Conservation (phyloP, 2,113 vertebrate species). For the Python bivittatus region DNA sequence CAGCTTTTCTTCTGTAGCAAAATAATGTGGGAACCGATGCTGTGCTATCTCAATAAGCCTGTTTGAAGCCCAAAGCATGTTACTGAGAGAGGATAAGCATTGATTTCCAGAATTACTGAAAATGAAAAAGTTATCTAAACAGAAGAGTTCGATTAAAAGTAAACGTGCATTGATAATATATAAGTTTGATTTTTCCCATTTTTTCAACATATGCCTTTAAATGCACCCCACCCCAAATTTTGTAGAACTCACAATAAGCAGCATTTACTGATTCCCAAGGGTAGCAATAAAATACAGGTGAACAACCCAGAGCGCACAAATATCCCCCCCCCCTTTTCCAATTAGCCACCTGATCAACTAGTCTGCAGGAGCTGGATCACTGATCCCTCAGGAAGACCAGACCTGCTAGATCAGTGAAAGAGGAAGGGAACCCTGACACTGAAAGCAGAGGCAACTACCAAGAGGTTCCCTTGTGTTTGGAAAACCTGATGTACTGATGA, state of each 20-base stretch:
- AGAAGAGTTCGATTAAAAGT: background rate
- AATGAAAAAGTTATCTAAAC: background rate
- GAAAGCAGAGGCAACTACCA: background rate
- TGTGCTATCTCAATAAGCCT: conserved; percentile 83
- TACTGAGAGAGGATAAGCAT: background rate
- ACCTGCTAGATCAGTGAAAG: background rate
- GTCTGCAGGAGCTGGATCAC: background rate
- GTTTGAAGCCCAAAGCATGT: background rate
- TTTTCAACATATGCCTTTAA: background rate
- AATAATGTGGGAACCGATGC: conserved; percentile 77
- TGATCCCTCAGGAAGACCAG: background rate
- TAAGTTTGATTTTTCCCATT: background rate
- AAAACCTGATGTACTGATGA: background rate
- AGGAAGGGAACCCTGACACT: background rate
- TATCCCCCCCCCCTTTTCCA: background rate
- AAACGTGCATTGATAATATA: background rate
- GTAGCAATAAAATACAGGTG: background rate
- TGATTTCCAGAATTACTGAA: background rate
- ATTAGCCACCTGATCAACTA: background rate
- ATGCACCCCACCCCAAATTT: background rate
- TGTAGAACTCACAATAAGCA: no score
- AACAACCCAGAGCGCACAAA: background rate
- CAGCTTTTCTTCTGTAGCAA: conserved; percentile 75
- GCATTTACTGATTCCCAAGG: background rate
- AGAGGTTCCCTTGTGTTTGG: no score